phyloP scores from a whole-genome alignment of 2,113 vertebrate genomes.

The Lathamus discolor region DNA sequence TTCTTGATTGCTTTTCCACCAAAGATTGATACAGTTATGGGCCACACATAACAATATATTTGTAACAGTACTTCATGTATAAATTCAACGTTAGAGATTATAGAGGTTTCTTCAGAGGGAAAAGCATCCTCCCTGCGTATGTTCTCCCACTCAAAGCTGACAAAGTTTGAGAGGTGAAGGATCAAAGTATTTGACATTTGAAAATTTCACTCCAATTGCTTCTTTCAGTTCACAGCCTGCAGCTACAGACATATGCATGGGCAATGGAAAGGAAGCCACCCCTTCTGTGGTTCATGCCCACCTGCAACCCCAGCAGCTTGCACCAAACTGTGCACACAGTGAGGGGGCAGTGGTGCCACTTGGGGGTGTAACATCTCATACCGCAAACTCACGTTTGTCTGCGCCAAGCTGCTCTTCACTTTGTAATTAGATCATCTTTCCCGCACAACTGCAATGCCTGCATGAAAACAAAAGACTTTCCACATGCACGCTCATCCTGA shows the following conservation, averaged over 20 bases:
- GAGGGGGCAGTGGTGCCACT: accelerated
- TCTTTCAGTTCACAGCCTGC: background rate
- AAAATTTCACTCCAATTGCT: background rate
- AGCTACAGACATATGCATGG: accelerated
- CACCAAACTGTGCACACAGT: background rate
- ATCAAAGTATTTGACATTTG: background rate
- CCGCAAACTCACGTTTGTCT: background rate
- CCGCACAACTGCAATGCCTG: too few relatives aligned
- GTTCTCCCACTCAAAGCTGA: background rate
- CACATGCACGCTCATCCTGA: accelerated
- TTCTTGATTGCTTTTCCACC: background rate
- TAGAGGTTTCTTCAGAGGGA: background rate
- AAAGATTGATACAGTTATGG: background rate
- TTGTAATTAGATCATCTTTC: background rate
- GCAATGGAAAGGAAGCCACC: background rate
- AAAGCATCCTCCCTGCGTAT: background rate
- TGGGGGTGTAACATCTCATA: too few relatives aligned
- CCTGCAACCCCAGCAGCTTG: background rate
- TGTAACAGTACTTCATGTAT: background rate
- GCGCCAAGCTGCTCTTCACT: too few relatives aligned
- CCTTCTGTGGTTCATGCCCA: background rate
- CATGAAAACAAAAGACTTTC: background rate
- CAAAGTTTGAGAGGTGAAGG: background rate
- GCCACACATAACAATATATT: background rate
- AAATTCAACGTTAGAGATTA: background rate